Conservation (phyloP, 2,113 vertebrate genomes). For the Agapornis roseicollis region DNA sequence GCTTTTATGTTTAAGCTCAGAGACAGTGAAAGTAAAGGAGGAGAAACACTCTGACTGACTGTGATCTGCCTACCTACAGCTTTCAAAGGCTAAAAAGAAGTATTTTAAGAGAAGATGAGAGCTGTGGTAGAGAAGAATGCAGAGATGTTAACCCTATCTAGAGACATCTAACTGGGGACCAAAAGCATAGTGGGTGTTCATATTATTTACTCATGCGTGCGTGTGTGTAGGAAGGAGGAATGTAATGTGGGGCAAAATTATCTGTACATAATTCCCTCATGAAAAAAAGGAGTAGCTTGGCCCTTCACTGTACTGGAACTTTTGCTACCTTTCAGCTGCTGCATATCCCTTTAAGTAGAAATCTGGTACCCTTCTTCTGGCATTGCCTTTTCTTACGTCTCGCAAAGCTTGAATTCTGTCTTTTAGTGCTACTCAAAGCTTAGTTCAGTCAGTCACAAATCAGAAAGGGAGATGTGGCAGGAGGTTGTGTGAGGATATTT, state of each 20-base stretch:
- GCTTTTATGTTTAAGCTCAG: not conserved
- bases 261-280: not conserved
- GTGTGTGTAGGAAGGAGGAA: not conserved
- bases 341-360: not conserved
- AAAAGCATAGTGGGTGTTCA: not conserved
- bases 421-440: not conserved
- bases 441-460: not conserved
- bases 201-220: not conserved
- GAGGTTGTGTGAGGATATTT: not conserved
- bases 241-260: not conserved
- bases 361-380: not conserved
- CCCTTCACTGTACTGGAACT: not conserved
- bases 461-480: not conserved
- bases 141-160: not conserved
- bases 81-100: not conserved
- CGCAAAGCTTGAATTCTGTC: not conserved
- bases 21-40: not conserved
- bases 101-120: not conserved
- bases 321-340: not conserved
- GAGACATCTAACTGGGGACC: not conserved
- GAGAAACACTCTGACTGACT: not conserved
- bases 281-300: not conserved
- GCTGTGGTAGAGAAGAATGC: not conserved
- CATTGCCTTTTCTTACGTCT: not conserved
- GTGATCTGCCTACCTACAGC: not conserved